These are phyloP conservation scores for Mormyrops attenuatus DNA, from an alignment of 2,797 vertebrate species.

Conservation along the genomic window DNA sequence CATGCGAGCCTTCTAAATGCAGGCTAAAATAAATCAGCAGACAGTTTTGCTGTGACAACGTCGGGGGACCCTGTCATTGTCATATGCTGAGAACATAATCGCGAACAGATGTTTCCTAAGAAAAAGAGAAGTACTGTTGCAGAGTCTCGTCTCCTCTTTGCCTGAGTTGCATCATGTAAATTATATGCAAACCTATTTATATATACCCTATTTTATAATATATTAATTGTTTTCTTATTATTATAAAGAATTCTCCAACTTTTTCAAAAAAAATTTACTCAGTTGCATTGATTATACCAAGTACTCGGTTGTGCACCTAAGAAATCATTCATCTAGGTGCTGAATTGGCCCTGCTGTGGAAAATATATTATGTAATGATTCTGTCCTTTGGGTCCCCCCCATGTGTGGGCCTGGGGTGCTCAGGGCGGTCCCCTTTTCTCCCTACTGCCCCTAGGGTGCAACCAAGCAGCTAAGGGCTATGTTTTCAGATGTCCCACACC, in stretches of 20 bases:
- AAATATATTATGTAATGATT: neutral
- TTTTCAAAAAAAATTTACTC: neutral
- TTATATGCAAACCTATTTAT: neutral
- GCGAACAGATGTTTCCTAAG: slow-evolving; percentile 45
- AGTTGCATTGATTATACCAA: neutral
- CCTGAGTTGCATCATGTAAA: neutral
- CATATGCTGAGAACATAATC: neutral
- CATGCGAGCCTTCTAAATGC: neutral
- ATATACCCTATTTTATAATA: neutral
- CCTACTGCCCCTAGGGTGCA: neutral
- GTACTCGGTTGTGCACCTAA: neutral
- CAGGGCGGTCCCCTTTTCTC: neutral
- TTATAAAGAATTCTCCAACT: neutral
- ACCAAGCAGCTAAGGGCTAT: neutral
- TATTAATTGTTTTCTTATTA: neutral
- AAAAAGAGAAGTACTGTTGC: slow-evolving; percentile 31
- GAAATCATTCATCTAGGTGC: neutral
- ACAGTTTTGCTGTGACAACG: neutral
- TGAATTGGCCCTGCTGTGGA: neutral
- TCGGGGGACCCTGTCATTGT: neutral
- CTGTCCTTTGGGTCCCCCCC: neutral
- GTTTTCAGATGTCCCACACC: neutral
- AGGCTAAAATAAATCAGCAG: neutral
- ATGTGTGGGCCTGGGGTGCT: neutral
- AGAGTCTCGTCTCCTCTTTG: neutral